Conservation (phyloP, 2,888 invertebrate species). For the Drosophila affinis region DNA sequence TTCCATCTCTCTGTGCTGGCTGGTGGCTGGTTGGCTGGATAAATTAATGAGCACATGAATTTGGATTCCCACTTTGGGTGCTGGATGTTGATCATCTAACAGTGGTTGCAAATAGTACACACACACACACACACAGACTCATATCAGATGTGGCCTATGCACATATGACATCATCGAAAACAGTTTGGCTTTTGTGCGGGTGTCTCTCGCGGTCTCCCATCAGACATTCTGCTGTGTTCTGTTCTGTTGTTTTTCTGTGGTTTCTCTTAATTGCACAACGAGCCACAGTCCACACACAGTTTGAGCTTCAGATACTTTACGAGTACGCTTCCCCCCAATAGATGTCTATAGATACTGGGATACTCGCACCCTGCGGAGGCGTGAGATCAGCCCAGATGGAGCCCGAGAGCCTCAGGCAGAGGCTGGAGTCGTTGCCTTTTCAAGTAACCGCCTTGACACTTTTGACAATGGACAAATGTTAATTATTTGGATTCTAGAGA, state of each 20-base stretch:
- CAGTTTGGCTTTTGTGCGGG: constrained; percentile 65
- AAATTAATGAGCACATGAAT: constrained; percentile 76
- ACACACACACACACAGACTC: background rate
- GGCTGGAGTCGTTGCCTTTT: constrained; percentile 63
- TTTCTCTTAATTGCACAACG: constrained; percentile 69
- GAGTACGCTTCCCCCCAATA: background rate
- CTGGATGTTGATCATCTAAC: constrained; percentile 64
- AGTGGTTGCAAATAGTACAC: constrained; percentile 62
- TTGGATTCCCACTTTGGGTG: constrained; percentile 69
- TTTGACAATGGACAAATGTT: constrained; percentile 65
- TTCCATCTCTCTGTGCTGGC: constrained; percentile 25
- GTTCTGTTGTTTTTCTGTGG: constrained; percentile 23
- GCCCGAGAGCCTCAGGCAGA: background rate
- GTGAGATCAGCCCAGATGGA: constrained; percentile 28
- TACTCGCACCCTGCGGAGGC: constrained; percentile 20
- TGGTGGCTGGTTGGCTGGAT: constrained; percentile 48
- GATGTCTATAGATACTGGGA: background rate
- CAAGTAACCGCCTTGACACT: constrained; percentile 78
- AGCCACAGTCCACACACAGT: constrained; percentile 55
- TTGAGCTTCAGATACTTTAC: constrained; percentile 45
- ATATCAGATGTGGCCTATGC: constrained; percentile 21
- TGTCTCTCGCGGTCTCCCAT: constrained; percentile 23
- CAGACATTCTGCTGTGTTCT: constrained; percentile 12
- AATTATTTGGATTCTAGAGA: constrained; percentile 62
- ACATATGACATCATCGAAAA: constrained; percentile 69